phyloP scores from a whole-genome alignment of 2,888 invertebrate genomes.

The Dinocampus coccinellae region DNA sequence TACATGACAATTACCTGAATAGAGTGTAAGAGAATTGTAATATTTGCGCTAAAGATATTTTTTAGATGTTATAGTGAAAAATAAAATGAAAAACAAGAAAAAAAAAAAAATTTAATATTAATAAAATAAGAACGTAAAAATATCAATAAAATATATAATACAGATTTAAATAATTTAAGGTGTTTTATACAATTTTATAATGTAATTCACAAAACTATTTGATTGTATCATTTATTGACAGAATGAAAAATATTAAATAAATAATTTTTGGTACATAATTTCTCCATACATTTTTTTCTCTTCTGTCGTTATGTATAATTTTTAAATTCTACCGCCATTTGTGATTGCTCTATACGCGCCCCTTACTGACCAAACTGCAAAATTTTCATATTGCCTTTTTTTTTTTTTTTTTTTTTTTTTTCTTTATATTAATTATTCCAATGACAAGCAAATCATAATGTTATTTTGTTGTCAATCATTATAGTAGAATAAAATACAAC shows the following conservation, averaged over 20 bases:
- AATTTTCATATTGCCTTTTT: no score
- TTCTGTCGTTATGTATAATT: not conserved
- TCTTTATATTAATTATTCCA: not conserved
- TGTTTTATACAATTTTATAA: not conserved
- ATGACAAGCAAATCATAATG: not conserved
- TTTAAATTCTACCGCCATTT: not conserved
- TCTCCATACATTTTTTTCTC: no score
- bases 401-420: no score
- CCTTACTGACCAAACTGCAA: not conserved
- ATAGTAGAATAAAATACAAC: not conserved
- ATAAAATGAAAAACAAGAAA: not conserved
- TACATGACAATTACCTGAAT: slow-evolving; percentile 5
- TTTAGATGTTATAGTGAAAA: not conserved
- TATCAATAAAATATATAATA: slow-evolving; percentile 1
- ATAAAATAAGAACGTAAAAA: not conserved
- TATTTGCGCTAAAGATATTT: not conserved
- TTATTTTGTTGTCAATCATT: not conserved
- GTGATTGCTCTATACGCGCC: not conserved
- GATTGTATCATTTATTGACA: not conserved
- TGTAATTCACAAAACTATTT: not conserved
- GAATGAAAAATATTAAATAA: not conserved
- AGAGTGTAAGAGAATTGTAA: not conserved
- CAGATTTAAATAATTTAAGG: slow-evolving; percentile 1
- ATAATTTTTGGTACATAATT: not conserved
- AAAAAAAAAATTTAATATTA: not conserved